These are phyloP conservation scores for Caenorhabditis remanei DNA, from an alignment of 1,140 invertebrate genomes.

Conservation along the genomic window DNA sequence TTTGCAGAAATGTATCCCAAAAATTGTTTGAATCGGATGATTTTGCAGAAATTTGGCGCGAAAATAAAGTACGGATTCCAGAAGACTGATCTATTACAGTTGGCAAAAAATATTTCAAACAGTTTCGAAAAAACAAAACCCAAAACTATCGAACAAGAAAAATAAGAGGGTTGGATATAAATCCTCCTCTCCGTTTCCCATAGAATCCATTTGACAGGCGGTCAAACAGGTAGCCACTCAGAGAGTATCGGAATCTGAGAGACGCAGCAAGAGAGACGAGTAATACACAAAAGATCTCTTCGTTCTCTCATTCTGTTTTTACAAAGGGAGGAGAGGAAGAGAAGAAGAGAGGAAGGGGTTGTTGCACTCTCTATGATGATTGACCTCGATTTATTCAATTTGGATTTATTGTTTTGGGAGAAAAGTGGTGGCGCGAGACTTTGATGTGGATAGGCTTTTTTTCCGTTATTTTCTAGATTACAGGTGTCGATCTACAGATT, in stretches of 20 bases:
- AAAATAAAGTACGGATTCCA: too few relatives aligned
- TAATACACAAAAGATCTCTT: constrained; percentile 14
- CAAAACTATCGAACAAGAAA: not conserved
- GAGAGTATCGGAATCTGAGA: not conserved
- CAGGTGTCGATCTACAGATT: too few relatives aligned
- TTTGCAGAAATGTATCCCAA: too few relatives aligned
- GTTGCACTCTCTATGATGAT: too few relatives aligned
- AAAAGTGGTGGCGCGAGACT: too few relatives aligned
- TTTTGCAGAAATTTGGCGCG: too few relatives aligned
- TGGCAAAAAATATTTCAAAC: not conserved
- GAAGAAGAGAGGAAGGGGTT: not conserved
- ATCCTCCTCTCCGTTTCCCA: not conserved
- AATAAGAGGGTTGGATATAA: not conserved
- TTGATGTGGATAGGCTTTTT: too few relatives aligned
- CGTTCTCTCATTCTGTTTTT: not conserved
- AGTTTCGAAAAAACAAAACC: not conserved
- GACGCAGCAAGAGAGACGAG: not conserved
- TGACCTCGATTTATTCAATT: too few relatives aligned
- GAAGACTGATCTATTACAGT: too few relatives aligned
- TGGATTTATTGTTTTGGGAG: too few relatives aligned
- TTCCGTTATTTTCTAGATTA: too few relatives aligned
- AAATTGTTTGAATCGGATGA: too few relatives aligned
- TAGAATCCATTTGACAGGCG: constrained; percentile 22
- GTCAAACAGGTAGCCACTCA: constrained; percentile 28
- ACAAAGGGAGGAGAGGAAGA: not conserved